Evolutionary conservation across 2,113 vertebrate genomes (phyloP).

Genomic region (Coptodon rendalli): DNA sequence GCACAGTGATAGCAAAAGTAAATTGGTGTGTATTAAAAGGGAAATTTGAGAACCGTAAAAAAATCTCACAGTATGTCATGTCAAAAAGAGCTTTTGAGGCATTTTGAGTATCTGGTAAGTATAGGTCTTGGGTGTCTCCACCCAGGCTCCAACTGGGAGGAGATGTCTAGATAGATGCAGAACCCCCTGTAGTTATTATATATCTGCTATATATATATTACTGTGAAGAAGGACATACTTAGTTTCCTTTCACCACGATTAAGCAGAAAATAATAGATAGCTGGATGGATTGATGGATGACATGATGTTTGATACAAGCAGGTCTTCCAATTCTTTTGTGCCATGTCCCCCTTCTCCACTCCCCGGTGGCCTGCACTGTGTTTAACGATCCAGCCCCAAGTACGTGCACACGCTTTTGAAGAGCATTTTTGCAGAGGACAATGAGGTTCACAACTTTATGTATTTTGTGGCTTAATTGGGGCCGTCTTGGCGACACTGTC

Average conservation of each 20-base stretch:
- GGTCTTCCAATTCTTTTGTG: background rate
- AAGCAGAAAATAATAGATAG: background rate
- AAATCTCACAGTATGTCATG: background rate
- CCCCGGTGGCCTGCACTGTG: background rate
- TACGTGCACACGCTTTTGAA: rapidly evolving
- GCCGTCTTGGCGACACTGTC: background rate
- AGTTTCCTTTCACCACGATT: background rate
- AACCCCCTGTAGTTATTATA: background rate
- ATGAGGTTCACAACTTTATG: background rate
- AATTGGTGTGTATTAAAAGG: background rate
- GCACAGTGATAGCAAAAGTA: background rate
- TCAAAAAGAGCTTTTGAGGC: background rate
- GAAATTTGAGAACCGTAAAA: rapidly evolving
- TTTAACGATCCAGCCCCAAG: background rate
- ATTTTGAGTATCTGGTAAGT: background rate
- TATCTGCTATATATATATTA: background rate
- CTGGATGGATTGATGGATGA: background rate
- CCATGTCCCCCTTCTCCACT: background rate
- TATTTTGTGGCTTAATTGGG: background rate
- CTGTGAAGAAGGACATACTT: background rate
- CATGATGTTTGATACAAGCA: background rate
- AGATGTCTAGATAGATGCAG: background rate
- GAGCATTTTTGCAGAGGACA: background rate
- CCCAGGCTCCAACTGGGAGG: background rate
- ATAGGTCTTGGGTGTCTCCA: background rate